Evolutionary conservation across 2,113 vertebrate genomes (phyloP).

Genomic region (Alethe diademata): DNA sequence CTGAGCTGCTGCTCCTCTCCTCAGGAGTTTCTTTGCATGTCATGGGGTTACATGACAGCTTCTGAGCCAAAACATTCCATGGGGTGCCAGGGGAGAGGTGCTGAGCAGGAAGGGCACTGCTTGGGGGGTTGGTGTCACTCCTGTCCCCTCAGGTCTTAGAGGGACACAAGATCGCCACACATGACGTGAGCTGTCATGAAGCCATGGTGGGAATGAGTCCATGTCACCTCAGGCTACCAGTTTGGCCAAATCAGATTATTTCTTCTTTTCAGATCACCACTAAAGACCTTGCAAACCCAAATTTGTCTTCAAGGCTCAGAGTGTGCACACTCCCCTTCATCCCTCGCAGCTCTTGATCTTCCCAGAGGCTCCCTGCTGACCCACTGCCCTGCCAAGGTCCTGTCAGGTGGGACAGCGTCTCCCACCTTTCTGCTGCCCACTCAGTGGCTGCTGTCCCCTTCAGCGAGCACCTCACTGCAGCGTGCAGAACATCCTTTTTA

Average conservation of each 20-base stretch:
- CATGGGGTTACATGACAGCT: background rate
- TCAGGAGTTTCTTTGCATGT: background rate
- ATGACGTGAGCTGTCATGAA: background rate
- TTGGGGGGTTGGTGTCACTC: background rate
- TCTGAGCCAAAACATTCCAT: rapidly evolving
- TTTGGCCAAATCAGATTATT: background rate
- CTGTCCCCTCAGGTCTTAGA: background rate
- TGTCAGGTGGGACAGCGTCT: background rate
- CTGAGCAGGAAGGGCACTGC: background rate
- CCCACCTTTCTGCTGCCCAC: background rate
- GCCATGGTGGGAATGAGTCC: background rate
- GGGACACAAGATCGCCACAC: rapidly evolving
- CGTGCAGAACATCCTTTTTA: constrained; percentile 13
- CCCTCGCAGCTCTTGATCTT: rapidly evolving
- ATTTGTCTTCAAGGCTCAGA: background rate
- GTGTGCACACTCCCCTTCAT: rapidly evolving
- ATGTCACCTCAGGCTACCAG: background rate
- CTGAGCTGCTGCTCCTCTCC: background rate
- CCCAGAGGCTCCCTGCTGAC: background rate
- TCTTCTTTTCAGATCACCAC: background rate
- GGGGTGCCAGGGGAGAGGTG: background rate
- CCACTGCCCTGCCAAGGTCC: background rate
- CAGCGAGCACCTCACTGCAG: rapidly evolving
- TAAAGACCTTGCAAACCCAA: background rate
- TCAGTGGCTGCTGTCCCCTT: background rate